Evolutionary conservation across 2,888 invertebrate genomes (phyloP), one percentile per base, ranked within the genome.

Genomic region (Meandrusa payeni): DNA sequence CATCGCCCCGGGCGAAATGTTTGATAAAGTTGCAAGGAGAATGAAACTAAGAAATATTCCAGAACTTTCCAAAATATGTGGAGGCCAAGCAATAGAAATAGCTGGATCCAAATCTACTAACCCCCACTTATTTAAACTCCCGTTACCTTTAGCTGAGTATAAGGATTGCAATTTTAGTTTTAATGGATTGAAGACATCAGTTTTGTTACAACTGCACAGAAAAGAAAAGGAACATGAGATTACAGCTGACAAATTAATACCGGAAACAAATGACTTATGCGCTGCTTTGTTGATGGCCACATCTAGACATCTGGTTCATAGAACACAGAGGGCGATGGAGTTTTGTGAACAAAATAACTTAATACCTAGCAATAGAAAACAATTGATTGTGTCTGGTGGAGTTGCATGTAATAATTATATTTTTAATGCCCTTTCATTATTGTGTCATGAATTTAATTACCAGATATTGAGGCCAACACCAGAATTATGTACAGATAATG

Each of bases 401-500:
- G 98, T 97, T 9, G 98, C 98, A n/a, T 95, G 96, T 66, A 99
- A 99, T 71, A 90, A 93, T 75, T 94, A 92, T 60, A 93, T 99
- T 31, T 91, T 91, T 37, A 87, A 89, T 48, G 91, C 92, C 17
- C 76, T 99, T 32, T 69, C 89, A 59, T 82, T 92, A 41, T 70
- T 98, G 43, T 94, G 96, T 61, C 65, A 89, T 40, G 89, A 92
- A 54, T 88, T 90, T 61, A 89, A 88, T 6, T 96, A 92, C 65
- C 80, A 85, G 60, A 85, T 96, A 22, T 90, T 91, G 40, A 91
- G 94, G 52, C 97, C 98, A 3, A 91, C 94, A 1, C 93, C 94
- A 22, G 90, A 92, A 59, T 89, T 97, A 23, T 99, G 99, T 72
- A 97, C 97, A 0, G 99, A 99, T 76, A 99, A 99, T 89, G 99